These are phyloP conservation scores for Apotomis betuletana DNA, from an alignment of 2,888 invertebrate species.

Conservation along the genomic window DNA sequence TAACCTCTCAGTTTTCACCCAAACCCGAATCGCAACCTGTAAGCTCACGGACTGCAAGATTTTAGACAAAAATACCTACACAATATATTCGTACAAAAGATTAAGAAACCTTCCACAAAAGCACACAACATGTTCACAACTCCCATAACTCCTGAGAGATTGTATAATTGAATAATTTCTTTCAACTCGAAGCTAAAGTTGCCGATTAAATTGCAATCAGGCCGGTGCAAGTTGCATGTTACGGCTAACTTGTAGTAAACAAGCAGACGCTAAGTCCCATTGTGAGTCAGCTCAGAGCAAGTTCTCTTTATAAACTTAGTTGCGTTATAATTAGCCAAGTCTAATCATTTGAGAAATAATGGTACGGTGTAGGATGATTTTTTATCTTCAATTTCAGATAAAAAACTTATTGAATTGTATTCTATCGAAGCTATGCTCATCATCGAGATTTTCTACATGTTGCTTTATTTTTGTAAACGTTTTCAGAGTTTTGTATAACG, in stretches of 20 bases:
- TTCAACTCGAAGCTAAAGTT: conserved; percentile 61
- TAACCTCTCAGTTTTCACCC: too few relatives aligned
- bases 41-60: too few relatives aligned
- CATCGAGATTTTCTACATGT: too few relatives aligned
- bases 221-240: conserved; percentile 56
- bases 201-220: conserved; percentile 75
- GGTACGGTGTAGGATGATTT: neutral
- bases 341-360: conserved; percentile 10
- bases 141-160: conserved; percentile 1
- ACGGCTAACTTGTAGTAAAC: conserved; percentile 66
- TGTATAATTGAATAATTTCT: conserved; percentile 29
- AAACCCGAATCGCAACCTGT: too few relatives aligned
- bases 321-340: conserved; percentile 28
- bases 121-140: neutral
- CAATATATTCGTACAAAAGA: neutral
- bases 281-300: conserved; percentile 60
- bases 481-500: too few relatives aligned
- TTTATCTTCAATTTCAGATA: neutral
- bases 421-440: too few relatives aligned
- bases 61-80: too few relatives aligned
- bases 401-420: too few relatives aligned
- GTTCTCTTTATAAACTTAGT: conserved; percentile 33
- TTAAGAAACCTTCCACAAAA: neutral
- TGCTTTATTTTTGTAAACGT: too few relatives aligned
- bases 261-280: conserved; percentile 66